Conservation (phyloP, 2,888 invertebrate species). For the Heteromurus nitidus region DNA sequence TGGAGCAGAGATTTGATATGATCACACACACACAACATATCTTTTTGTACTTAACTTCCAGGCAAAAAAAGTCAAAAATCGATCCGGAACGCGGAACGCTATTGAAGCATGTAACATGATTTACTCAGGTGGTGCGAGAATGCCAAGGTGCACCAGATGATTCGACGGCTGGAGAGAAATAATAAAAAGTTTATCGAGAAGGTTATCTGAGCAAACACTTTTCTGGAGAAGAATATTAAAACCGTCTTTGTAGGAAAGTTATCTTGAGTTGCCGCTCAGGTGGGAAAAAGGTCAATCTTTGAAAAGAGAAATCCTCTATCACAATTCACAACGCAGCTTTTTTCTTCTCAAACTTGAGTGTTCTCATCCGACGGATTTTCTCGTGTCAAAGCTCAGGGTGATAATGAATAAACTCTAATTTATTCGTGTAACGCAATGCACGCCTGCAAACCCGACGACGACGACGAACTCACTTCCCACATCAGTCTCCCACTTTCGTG, state of each 20-base stretch:
- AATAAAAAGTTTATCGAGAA: background rate
- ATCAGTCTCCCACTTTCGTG: background rate
- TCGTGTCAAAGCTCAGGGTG: slow-evolving; percentile 15
- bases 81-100: background rate
- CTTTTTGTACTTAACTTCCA: too few species aligned
- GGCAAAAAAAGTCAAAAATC: too few species aligned
- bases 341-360: too few species aligned
- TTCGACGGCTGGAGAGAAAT: too few species aligned
- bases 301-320: background rate
- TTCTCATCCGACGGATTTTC: background rate
- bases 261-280: background rate
- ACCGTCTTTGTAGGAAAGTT: background rate
- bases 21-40: too few species aligned
- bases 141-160: too few species aligned
- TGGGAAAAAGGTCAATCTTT: background rate
- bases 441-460: background rate
- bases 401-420: slow-evolving; percentile 55
- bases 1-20: too few species aligned
- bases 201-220: background rate
- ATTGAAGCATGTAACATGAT: background rate
- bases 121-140: background rate
- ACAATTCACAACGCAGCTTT: too few species aligned
- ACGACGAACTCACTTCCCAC: background rate
- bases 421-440: slow-evolving; percentile 21
- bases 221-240: too few species aligned